Evolutionary conservation across 2,888 invertebrate species (phyloP), one percentile per base, ranked within the genome.

Genomic region (Buathra laborator): DNA sequence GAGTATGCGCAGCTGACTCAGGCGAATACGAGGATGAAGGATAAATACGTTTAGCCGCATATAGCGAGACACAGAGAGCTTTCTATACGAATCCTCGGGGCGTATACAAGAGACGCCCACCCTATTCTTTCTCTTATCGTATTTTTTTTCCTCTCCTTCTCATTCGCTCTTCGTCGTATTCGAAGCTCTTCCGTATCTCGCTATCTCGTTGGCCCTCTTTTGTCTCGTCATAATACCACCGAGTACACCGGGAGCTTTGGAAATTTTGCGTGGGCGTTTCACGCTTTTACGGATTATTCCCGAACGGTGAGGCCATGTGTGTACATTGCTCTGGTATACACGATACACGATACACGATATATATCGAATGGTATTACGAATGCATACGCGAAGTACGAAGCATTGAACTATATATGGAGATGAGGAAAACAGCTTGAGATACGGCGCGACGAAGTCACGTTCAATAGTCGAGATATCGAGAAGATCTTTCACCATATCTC

Each of bases 1-100:
- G 37, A 44, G 67, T 67, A 44, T 44, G 59, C 29, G 59, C 59
- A 62, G 84, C 85, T 85, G 85, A 85, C 75, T 85, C 85, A 76
- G 71, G 75, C 71, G 82, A 85, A 85, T 76, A 59, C 75, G 66
- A 16, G 75, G 78, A 81, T 79, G 56, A 81, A 78, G 70, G 51
- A 72, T 66, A 66, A 71, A 72, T 70, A 70, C 46, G 46, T 59
- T 70, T 70, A 78, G 56, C 62, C 72, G 59, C 46, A 43, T 46
- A 72, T 24, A 77, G 32, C 16, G 48, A n/a, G 48, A 48, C 53
- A 51, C 44, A 71, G 12, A 77, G 59, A 62, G 59, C 59, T 62
- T 62, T 24, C 59, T 56, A 66, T 46, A 64, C 62, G 67, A 70
- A 43, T 78, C 66, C 70, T 64, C 75, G 24, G 72, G 51, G 71